Percentiles rank a stretch among this genome's conserved stretches.
phyloP scores from a whole-genome alignment of 2,113 vertebrate species.

The Corynorhinus townsendii region DNA sequence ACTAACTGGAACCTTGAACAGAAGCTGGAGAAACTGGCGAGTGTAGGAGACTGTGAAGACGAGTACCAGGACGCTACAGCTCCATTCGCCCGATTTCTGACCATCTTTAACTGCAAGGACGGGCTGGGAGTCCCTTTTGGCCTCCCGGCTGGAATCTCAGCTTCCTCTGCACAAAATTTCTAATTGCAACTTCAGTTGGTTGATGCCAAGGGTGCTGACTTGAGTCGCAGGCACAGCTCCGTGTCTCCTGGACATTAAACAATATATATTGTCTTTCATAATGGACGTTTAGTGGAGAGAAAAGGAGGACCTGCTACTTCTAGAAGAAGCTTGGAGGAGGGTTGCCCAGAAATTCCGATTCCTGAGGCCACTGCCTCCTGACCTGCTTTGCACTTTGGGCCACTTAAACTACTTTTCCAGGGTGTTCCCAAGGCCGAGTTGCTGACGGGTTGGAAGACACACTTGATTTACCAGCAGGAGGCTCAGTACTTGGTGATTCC shows the following conservation, averaged over 20 bases:
- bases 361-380: not conserved
- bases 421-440: not conserved
- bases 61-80: slow-evolving; percentile 46
- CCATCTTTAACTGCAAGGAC: slow-evolving; percentile 56
- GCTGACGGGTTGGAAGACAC: not conserved
- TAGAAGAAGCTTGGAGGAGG: not conserved
- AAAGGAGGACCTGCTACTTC: not conserved
- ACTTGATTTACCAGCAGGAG: not conserved
- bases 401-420: not conserved
- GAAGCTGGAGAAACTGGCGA: slow-evolving; percentile 53
- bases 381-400: not conserved
- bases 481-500: not conserved
- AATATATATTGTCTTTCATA: not conserved
- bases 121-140: slow-evolving; percentile 61
- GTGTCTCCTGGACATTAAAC: not conserved
- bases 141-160: not conserved
- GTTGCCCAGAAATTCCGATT: not conserved
- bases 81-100: slow-evolving; percentile 46
- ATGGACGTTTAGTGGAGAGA: not conserved
- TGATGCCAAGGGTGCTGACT: not conserved
- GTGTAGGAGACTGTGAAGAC: slow-evolving; percentile 65
- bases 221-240: not conserved
- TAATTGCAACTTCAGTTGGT: not conserved
- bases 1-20: slow-evolving; percentile 71
- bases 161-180: slow-evolving; percentile 44